Evolutionary conservation across 2,797 vertebrate genomes (phyloP).

Genomic region (Sebastiscus tertius): DNA sequence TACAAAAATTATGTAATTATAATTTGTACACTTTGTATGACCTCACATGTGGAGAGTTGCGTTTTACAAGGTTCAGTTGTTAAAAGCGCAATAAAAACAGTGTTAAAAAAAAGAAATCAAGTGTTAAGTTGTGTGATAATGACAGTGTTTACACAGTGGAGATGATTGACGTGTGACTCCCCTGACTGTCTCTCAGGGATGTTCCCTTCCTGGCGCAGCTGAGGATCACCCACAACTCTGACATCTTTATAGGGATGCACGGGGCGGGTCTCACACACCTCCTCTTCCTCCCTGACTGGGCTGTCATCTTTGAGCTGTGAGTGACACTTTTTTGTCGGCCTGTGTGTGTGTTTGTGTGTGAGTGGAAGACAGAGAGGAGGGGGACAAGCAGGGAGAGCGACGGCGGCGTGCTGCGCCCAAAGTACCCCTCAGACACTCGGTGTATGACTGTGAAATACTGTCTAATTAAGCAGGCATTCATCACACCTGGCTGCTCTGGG

Average conservation of each 20-base stretch:
- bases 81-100: not conserved
- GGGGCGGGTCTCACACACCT: conserved; percentile 97
- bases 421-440: conserved; percentile 46
- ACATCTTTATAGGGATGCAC: conserved; percentile 97
- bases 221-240: conserved; percentile 93
- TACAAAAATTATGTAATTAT: not conserved
- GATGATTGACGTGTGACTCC: conserved; percentile 27
- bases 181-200: conserved; percentile 80
- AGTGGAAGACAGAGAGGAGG: not conserved
- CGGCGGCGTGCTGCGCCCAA: conserved; percentile 15
- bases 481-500: conserved; percentile 62
- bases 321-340: conserved; percentile 63
- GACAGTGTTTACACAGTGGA: conserved; percentile 4
- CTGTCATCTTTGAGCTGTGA: conserved; percentile 96
- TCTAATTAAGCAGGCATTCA: conserved; percentile 78
- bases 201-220: conserved; percentile 92
- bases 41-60: not conserved
- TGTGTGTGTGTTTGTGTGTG: not conserved
- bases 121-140: not conserved
- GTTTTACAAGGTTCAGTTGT: not conserved
- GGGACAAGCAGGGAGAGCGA: conserved; percentile 10
- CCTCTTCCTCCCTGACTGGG: conserved; percentile 98
- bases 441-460: conserved; percentile 66
- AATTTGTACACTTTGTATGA: not conserved
- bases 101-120: not conserved